Evolutionary conservation across 2,888 invertebrate genomes (phyloP), one percentile per base, ranked within the genome.

Genomic region (Trichacis sp.): DNA sequence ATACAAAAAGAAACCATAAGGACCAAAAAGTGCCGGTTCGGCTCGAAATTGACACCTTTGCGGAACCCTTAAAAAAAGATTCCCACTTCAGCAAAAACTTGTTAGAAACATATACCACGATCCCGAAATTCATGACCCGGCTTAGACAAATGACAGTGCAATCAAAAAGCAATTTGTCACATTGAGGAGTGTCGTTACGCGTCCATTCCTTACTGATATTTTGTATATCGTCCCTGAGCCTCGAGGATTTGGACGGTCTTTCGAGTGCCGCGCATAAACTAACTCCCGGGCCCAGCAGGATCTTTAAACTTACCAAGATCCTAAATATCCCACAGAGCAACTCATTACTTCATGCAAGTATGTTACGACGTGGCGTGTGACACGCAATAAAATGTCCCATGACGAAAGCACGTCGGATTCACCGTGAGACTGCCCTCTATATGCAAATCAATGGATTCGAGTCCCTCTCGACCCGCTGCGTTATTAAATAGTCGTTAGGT

Each of bases 331-430:
- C 66, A 73, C 60, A 62, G 69, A 72, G 72, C 77, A 72, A 71
- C 77, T 78, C 74, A 77, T 79, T 79, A 79, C 72, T 70, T 68
- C 63, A 62, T 60, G 61, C 72, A 72, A 76, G 75, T 74, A 77
- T 75, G 76, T 76, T 76, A 77, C 70, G 77, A 76, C 68, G 69
- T 69, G 63, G 71, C 70, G 68, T 71, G 71, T 71, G 70, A 73
- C 74, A 73, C 67, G 74, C 73, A 73, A 75, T 75, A 74, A 73
- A 77, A 78, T 73, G 51, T 57, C 64, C 61, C 68, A 69, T 40
- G 71, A 66, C 53, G 63, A 63, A 56, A 57, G 54, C 52, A 18
- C 15, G 55, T 15, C 42, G 50, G 55, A 64, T 58, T 52, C 49
- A 29, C 17, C 36, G 51, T 45, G 55, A 36, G 36, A 36, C 36